Conservation (phyloP, 35 echinoderm and acorn worm genomes). For the Eucidaris tribuloides region DNA sequence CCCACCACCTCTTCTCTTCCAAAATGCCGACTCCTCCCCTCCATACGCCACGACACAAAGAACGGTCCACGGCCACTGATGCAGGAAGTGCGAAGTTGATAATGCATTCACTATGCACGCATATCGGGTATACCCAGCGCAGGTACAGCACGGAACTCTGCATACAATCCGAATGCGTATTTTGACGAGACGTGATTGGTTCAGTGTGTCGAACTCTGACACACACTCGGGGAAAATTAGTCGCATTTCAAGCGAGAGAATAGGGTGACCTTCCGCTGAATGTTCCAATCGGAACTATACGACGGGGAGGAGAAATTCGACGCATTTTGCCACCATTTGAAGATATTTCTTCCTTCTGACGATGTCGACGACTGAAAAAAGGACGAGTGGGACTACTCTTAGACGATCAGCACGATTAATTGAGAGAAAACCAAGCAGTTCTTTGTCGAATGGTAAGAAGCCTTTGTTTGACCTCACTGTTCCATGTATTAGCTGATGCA, state of each 20-base stretch:
- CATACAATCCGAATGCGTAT: too few relatives aligned
- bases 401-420: conserved; percentile 35
- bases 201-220: not conserved
- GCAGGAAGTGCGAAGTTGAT: too few relatives aligned
- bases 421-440: conserved; percentile 31
- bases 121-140: too few relatives aligned
- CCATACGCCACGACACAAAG: too few relatives aligned
- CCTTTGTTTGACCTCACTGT: conserved; percentile 16
- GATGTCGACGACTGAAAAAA: conserved; percentile 34
- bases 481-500: too few relatives aligned
- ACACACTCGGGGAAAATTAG: not conserved
- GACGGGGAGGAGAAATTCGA: not conserved
- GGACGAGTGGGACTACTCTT: conserved; percentile 14
- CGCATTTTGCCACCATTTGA: not conserved
- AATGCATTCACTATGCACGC: too few relatives aligned
- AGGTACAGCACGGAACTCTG: too few relatives aligned
- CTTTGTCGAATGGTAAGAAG: conserved; percentile 30
- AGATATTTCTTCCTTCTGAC: conserved; percentile 15
- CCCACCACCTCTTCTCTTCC: too few relatives aligned
- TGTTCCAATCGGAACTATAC: conserved; percentile 9
- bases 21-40: too few relatives aligned
- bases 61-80: too few relatives aligned
- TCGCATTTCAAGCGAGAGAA: too few relatives aligned
- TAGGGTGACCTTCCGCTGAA: conserved; percentile 21
- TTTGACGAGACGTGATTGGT: too few relatives aligned